Evolutionary conservation across 2,888 invertebrate genomes (phyloP).

Genomic region (Caenorhabditis doughertyi): DNA sequence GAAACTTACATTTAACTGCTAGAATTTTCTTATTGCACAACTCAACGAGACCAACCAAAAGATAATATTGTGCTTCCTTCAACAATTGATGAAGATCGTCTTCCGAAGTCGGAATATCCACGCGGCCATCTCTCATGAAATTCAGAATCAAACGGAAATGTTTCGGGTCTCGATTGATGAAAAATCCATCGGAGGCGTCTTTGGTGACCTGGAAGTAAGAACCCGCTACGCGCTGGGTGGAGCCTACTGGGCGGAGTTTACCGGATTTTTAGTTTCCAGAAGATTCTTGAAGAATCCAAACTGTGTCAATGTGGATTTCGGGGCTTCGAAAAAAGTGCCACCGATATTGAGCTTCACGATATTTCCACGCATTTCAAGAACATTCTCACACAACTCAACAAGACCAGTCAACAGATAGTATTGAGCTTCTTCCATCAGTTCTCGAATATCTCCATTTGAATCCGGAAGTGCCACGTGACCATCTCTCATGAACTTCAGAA

Average conservation of each 20-base stretch:
- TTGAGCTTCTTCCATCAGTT: no score
- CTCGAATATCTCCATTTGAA: no score
- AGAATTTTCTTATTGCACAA: no score
- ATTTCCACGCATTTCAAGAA: no score
- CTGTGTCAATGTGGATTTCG: constrained; percentile 96
- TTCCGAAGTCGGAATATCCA: constrained; percentile 91
- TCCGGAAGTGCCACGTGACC: no score
- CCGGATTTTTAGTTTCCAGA: constrained; percentile 86
- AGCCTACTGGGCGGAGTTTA: constrained; percentile 10
- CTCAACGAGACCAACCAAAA: constrained; percentile 1
- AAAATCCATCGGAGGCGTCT: constrained; percentile 85
- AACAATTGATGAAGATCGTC: constrained; percentile 92
- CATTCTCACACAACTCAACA: no score
- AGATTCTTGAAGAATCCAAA: constrained; percentile 88
- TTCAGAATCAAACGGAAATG: constrained; percentile 97
- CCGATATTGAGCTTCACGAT: constrained; percentile 99
- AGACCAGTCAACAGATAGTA: no score
- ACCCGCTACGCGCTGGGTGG: background rate
- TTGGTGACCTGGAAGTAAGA: background rate
- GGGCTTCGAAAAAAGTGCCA: constrained; percentile 95
- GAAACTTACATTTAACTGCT: no score
- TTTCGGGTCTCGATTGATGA: constrained; percentile 97
- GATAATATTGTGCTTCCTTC: constrained; percentile 94
- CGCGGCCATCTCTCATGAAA: constrained; percentile 94
- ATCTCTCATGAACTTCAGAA: no score